Conservation (phyloP, 1,140 invertebrate genomes). For the Bradynema listronoti region DNA sequence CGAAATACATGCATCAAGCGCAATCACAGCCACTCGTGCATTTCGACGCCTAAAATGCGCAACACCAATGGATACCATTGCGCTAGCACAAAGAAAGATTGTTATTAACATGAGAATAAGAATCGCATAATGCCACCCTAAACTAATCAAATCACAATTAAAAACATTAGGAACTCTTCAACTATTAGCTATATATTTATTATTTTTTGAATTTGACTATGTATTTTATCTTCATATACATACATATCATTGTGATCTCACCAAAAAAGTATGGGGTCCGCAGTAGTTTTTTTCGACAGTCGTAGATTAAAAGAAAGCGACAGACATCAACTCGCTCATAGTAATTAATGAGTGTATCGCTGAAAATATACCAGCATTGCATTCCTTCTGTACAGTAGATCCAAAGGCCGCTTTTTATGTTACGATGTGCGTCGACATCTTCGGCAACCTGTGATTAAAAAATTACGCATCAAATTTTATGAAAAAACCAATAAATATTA, state of each 20-base stretch:
- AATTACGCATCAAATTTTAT: too few relatives aligned
- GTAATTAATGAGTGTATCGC: constrained; percentile 52
- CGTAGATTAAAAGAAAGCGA: constrained; percentile 53
- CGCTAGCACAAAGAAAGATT: constrained; percentile 20
- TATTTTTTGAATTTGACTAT: too few relatives aligned
- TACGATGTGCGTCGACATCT: constrained; percentile 41
- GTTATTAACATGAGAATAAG: constrained; percentile 47
- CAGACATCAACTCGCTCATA: constrained; percentile 53
- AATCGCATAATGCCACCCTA: constrained; percentile 58
- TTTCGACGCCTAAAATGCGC: constrained; percentile 35
- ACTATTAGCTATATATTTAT: too few relatives aligned
- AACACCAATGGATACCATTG: constrained; percentile 32
- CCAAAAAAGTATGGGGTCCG: constrained; percentile 56
- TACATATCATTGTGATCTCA: constrained; percentile 11
- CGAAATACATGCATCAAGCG: constrained; percentile 34
- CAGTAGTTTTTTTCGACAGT: constrained; percentile 53
- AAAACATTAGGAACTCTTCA: too few relatives aligned
- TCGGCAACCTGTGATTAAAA: constrained; percentile 55
- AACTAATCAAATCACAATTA: constrained; percentile 12
- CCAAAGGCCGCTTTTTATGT: constrained; percentile 52
- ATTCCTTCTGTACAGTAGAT: constrained; percentile 49
- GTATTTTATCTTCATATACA: too few relatives aligned
- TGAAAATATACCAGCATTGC: constrained; percentile 57
- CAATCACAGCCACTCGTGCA: constrained; percentile 33
- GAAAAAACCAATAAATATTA: too few relatives aligned